Base-by-base conservation (phyloP, 35 echinoderm and acorn worm genomes). In the Stichopus chloronotus region DNA sequence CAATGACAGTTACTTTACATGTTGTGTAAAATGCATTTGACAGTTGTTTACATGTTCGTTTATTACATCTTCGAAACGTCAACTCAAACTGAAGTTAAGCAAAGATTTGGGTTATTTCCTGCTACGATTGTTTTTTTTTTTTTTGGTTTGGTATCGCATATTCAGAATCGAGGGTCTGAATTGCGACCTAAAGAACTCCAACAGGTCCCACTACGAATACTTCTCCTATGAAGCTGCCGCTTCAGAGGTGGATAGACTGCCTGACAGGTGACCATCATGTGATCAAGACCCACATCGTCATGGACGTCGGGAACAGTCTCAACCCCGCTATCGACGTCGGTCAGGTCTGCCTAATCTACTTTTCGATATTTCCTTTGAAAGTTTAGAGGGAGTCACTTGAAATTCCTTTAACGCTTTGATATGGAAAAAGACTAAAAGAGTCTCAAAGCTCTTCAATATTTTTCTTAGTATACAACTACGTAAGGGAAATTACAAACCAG, bases 251-350 rank as follows among this genome's bases (percentile, higher is more conserved):
- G 78, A 93, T 95, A 9, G 94, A 95, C 72, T 95, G 94, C 55
- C 72, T 95, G 4, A 95, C 94, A n/a, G 94, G 94, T 81, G 91
- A 95, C 30, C 94, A 95, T 83, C 83, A 84, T 19, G 11, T 93
- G 16, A 81, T 93, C 23, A 84, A 91, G 25, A 90, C 91, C 2
- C 63, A 95, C 63, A 88, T 95, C 55, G 94, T 95, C 52, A 59
- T 94, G 90, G 94, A 91, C 52, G 72, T 86, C 7, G 94, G 88
- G n/a, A n/a, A n/a, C n/a, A n/a, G n/a, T n/a, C n/a, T n/a, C n/a
- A n/a, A n/a, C n/a, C n/a, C n/a, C n/a, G 90, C 94, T 19, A 78
- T 95, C n/a, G 85, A 93, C 19, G 72, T 92, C 69, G 94, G 94
- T 52, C 91, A 95, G 91, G 94, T 95, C 85, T 63, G 77, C 14